Evolutionary conservation across 2,888 invertebrate genomes (phyloP), one percentile per base, ranked within the genome.

Genomic region (Folsomia manolachei): DNA sequence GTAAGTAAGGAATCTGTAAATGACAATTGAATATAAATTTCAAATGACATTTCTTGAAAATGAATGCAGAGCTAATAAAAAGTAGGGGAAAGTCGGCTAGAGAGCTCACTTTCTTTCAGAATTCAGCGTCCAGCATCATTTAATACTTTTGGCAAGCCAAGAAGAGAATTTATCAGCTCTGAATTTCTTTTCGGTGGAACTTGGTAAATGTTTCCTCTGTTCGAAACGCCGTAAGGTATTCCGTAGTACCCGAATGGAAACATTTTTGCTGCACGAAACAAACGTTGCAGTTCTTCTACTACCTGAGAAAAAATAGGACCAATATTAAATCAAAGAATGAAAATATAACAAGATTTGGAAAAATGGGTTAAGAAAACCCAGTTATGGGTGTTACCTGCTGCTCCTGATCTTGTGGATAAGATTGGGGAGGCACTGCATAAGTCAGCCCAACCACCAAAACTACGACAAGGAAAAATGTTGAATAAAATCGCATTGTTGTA

Each of bases 101-200:
- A n/a, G n/a, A n/a, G n/a, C 69, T 62, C 71, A 72, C 71, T 66
- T 68, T 11, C 74, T 65, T n/a, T n/a, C n/a, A n/a, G n/a, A n/a
- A n/a, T n/a, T n/a, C n/a, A n/a, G n/a, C n/a, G n/a, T 21, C 91
- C 91, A 60, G 90, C 91, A 71, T 90, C 89, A 81, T 89, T 89
- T 87, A 91, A 88, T 75, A 88, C 89, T 82, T 90, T 90, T 9
- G 92, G 92, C 65, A 92, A 83, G n/a, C 89, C 88, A 53, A 92
- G 84, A n/a, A 92, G 85, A 0, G 91, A 89, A 82, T 90, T 91
- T 79, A 90, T 91, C 7, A 90, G 84, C 81, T 91, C 91, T 0
- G 90, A 90, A 81, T 90, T 82, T 19, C 82, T 61, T 63, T 82
- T 82, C 62, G 68, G 70, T 14, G 62, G 71, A 2, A 68, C 52